phyloP scores from a whole-genome alignment of 2,797 vertebrate genomes.

The Serranus cabrilla region DNA sequence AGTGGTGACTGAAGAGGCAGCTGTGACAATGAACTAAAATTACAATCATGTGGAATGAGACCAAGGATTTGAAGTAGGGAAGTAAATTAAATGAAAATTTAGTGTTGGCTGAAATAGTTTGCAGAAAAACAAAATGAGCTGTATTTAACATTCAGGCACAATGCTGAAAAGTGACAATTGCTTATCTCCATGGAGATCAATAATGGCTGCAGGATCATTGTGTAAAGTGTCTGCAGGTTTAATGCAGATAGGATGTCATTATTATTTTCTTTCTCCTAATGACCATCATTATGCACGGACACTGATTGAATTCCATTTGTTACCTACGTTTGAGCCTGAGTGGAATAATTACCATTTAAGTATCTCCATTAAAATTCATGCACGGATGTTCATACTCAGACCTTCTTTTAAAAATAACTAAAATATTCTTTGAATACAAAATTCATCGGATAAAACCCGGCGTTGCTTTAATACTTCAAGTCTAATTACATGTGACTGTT shows the following conservation, averaged over 20 bases:
- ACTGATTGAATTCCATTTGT: slow-evolving; percentile 99
- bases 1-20: slow-evolving; percentile 47
- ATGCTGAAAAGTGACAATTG: slow-evolving; percentile 99
- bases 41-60: slow-evolving; percentile 91
- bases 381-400: slow-evolving; percentile 99
- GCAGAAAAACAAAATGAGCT: slow-evolving; percentile 91
- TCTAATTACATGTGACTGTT: slow-evolving; percentile 72
- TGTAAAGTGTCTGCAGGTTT: slow-evolving; percentile 99
- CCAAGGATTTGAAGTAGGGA: slow-evolving; percentile 72
- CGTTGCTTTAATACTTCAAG: slow-evolving; percentile 82
- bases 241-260: slow-evolving; percentile 99
- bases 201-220: slow-evolving; percentile 99
- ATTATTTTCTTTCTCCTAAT: slow-evolving; percentile 99
- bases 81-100: slow-evolving; percentile 91
- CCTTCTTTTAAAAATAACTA: slow-evolving; percentile 97
- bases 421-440: slow-evolving; percentile 98
- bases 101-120: slow-evolving; percentile 93
- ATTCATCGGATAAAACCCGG: slow-evolving; percentile 87
- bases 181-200: slow-evolving; percentile 99
- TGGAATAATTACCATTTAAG: slow-evolving; percentile 99
- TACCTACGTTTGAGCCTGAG: slow-evolving; percentile 99
- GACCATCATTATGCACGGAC: slow-evolving; percentile 99
- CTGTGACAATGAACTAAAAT: slow-evolving; percentile 81
- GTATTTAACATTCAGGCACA: slow-evolving; percentile 99
- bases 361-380: slow-evolving; percentile 99